These are phyloP conservation scores for Prionailurus bengalensis DNA, from an alignment of 2,113 vertebrate genomes.

Conservation along the genomic window DNA sequence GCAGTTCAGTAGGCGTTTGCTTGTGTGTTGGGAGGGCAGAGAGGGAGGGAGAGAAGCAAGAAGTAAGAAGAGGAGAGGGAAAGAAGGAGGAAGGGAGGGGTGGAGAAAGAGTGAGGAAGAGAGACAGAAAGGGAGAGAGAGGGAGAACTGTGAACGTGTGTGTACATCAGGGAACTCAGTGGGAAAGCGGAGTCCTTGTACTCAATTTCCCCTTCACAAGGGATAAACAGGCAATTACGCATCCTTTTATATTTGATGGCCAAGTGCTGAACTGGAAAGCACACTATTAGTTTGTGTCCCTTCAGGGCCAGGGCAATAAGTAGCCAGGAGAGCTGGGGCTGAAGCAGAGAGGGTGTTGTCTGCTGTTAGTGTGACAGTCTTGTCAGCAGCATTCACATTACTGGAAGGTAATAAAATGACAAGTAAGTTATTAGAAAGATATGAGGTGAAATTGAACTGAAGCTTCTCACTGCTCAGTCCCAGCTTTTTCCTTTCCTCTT, in stretches of 20 bases:
- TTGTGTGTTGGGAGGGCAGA: too few species aligned
- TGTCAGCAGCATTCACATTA: slow-evolving; percentile 95
- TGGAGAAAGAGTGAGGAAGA: not conserved
- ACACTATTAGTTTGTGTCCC: slow-evolving; percentile 96
- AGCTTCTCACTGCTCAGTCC: slow-evolving; percentile 90
- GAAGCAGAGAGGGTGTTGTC: slow-evolving; percentile 88
- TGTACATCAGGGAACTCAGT: slow-evolving; percentile 81
- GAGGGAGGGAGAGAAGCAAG: too few species aligned
- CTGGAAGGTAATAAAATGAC: slow-evolving; percentile 96
- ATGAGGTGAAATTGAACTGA: slow-evolving; percentile 93
- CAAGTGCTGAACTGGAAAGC: slow-evolving; percentile 95
- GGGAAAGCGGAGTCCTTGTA: slow-evolving; percentile 89
- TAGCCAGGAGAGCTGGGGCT: slow-evolving; percentile 87
- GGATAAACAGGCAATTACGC: slow-evolving; percentile 99
- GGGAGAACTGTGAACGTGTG: slow-evolving; percentile 12
- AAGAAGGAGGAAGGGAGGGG: too few species aligned
- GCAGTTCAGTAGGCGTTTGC: slow-evolving; percentile 72
- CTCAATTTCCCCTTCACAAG: slow-evolving; percentile 93
- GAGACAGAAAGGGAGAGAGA: too few species aligned
- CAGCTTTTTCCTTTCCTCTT: slow-evolving; percentile 67
- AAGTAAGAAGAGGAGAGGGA: too few species aligned
- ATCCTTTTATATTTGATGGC: slow-evolving; percentile 95
- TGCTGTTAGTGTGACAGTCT: slow-evolving; percentile 94
- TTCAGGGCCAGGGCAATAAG: slow-evolving; percentile 92
- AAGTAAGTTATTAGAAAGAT: slow-evolving; percentile 97